Percentiles rank a stretch among this genome's conserved stretches.
phyloP scores from a whole-genome alignment of 2,888 invertebrate genomes.

The Leptinotarsa peninsularis region DNA sequence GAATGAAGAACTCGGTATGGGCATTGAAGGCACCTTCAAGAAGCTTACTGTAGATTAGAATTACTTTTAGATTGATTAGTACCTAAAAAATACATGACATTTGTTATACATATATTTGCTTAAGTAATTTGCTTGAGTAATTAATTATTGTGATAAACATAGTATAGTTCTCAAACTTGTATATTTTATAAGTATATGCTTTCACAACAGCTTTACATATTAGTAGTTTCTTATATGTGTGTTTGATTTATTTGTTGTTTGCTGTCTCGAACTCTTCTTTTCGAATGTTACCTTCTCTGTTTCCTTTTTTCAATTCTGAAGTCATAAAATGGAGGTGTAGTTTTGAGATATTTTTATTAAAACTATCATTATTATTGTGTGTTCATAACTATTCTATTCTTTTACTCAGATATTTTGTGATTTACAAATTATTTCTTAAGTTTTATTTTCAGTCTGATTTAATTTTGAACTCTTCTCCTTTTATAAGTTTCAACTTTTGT shows the following conservation, averaged over 20 bases:
- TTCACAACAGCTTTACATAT: constrained; percentile 2
- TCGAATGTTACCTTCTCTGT: background rate
- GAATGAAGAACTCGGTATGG: constrained; percentile 78
- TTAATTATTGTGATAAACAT: constrained; percentile 16
- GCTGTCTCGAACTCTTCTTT: background rate
- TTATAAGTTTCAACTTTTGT: no score
- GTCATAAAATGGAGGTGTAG: no score
- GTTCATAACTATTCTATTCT: background rate
- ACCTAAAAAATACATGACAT: constrained; percentile 18
- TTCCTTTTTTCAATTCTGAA: no score
- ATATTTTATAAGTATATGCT: constrained; percentile 5
- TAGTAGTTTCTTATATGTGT: background rate
- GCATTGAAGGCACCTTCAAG: constrained; percentile 85
- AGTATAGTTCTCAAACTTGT: constrained; percentile 1
- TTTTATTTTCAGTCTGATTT: no score
- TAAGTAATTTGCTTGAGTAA: background rate
- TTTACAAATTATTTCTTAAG: background rate
- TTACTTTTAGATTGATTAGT: background rate
- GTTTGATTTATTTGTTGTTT: background rate
- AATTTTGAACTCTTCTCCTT: no score
- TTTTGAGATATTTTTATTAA: no score
- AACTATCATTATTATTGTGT: no score
- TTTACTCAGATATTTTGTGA: background rate
- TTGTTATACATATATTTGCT: background rate
- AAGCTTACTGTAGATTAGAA: constrained; percentile 83